Percentiles rank a stretch among this genome's conserved stretches.
phyloP scores from a whole-genome alignment of 2,797 vertebrate genomes.

The Malurus leucopterus region DNA sequence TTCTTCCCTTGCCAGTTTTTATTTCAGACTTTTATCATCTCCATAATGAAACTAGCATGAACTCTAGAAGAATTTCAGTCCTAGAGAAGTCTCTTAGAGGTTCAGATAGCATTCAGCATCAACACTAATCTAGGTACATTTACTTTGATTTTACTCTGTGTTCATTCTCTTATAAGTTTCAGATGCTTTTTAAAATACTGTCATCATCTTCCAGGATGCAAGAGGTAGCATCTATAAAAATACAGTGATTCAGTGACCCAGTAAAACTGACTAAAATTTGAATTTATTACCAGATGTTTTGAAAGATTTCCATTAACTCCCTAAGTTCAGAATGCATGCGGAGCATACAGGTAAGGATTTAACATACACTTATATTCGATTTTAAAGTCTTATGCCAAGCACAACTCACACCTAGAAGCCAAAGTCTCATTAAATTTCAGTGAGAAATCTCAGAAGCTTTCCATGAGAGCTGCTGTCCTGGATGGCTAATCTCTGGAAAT shows the following conservation, averaged over 20 bases:
- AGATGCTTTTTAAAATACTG: not conserved
- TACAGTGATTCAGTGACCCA: not conserved
- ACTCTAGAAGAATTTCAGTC: not conserved
- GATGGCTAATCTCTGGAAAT: not conserved
- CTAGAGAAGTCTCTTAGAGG: not conserved
- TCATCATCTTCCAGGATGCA: not conserved
- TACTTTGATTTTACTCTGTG: not conserved
- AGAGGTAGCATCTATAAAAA: not conserved
- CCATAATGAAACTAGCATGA: not conserved
- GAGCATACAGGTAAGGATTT: not conserved
- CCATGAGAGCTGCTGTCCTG: not conserved
- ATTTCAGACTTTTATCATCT: not conserved
- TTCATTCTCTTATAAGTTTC: not conserved
- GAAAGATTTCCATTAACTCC: not conserved
- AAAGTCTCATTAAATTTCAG: not conserved
- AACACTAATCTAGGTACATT: accelerated
- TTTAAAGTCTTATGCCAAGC: not conserved
- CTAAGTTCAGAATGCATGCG: accelerated
- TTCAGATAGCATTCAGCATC: not conserved
- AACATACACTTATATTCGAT: not conserved
- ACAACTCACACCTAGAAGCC: not conserved
- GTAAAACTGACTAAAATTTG: not conserved
- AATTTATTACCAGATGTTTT: not conserved
- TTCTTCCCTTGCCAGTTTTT: not conserved
- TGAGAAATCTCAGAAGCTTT: not conserved